Evolutionary conservation across 2,113 vertebrate species (phyloP).

Genomic region (Colaptes auratus): DNA sequence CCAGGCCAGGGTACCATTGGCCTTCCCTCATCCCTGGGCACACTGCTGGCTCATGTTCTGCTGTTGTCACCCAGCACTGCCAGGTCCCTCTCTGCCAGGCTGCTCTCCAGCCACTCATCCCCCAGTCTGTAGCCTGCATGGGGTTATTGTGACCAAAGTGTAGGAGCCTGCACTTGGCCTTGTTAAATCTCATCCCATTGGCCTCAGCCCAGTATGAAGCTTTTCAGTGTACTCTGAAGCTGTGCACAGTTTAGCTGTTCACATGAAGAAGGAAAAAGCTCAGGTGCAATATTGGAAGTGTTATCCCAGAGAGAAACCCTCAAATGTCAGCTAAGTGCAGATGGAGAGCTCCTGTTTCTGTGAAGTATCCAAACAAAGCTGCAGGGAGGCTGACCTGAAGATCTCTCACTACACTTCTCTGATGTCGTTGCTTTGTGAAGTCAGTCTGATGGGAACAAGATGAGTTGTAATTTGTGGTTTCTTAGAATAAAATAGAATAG

Average conservation of each 20-base stretch:
- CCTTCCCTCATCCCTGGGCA: too few species aligned
- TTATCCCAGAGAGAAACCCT: background rate
- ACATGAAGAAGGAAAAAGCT: background rate
- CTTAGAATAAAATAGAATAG: background rate
- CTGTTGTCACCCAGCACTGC: too few species aligned
- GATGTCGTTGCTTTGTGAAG: background rate
- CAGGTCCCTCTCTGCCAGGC: too few species aligned
- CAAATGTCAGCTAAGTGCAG: background rate
- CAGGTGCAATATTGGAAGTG: rapidly evolving
- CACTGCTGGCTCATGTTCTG: too few species aligned
- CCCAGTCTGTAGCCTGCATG: too few species aligned
- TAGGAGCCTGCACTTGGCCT: too few species aligned
- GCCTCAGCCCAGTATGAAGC: background rate
- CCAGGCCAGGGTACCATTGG: too few species aligned
- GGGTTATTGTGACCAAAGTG: too few species aligned
- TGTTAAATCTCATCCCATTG: too few species aligned
- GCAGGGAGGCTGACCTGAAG: background rate
- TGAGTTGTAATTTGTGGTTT: background rate
- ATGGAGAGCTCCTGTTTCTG: background rate
- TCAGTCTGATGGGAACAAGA: background rate
- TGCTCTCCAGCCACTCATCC: too few species aligned
- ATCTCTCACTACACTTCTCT: background rate
- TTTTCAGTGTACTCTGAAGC: background rate
- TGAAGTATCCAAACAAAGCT: background rate
- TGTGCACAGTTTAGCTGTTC: background rate